Evolutionary conservation across 2,113 vertebrate genomes (phyloP).

Genomic region (Serinus canaria): DNA sequence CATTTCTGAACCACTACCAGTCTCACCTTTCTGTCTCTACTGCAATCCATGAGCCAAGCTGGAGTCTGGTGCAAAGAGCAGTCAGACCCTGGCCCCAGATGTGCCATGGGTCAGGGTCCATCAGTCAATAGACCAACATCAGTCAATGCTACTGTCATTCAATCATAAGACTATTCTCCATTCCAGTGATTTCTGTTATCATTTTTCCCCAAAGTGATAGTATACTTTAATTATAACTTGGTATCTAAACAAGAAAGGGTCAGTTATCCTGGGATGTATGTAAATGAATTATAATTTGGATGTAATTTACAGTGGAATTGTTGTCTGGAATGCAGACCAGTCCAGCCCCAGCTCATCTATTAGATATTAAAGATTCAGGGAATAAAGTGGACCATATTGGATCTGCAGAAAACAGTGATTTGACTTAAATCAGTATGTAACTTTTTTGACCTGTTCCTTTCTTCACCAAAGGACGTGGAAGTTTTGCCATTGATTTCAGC

Average conservation of each 20-base stretch:
- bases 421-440: not conserved
- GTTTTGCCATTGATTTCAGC: constrained; percentile 38
- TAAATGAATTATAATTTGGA: not conserved
- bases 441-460: constrained; percentile 4
- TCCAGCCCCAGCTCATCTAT: not conserved
- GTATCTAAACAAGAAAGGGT: not conserved
- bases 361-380: not conserved
- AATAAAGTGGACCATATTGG: not conserved
- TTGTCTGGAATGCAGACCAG: not conserved
- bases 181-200: not conserved
- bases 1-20: not conserved
- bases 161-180: not conserved
- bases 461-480: not conserved
- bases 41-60: not conserved
- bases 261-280: not conserved
- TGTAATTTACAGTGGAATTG: not conserved
- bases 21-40: not conserved
- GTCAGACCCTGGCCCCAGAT: not conserved
- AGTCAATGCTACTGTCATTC: not conserved
- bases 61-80: not conserved
- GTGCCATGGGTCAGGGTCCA: fast-evolving
- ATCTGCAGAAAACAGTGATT: not conserved
- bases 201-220: not conserved
- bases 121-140: not conserved
- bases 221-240: not conserved